phyloP scores from a whole-genome alignment of 2,113 vertebrate species.

The Hydrolagus affinis region DNA sequence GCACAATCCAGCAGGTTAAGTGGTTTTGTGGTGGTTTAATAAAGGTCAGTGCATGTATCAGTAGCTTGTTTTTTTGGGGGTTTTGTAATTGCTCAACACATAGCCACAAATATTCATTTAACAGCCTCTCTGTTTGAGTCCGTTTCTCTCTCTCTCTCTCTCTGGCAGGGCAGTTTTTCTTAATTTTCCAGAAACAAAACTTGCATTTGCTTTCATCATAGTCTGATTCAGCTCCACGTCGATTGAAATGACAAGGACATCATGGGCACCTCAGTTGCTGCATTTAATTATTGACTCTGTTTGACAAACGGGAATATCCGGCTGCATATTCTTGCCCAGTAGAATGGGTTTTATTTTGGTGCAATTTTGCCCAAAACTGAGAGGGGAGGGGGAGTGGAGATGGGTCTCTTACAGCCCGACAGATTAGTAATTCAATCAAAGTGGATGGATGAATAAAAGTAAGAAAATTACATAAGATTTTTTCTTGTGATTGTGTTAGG shows the following conservation, averaged over 20 bases:
- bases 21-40: conserved; percentile 45
- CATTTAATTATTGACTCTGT: not conserved
- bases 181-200: not conserved
- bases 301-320: not conserved
- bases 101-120: conserved; percentile 19
- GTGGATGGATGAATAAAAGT: too few species aligned
- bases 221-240: not conserved
- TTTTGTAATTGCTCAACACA: conserved; percentile 30
- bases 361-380: too few species aligned
- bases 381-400: too few species aligned
- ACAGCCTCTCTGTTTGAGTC: not conserved
- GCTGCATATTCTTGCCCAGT: not conserved
- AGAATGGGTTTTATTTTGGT: too few species aligned
- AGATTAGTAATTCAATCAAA: too few species aligned
- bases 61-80: conserved; percentile 41
- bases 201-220: not conserved
- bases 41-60: conserved; percentile 38
- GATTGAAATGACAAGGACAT: not conserved
- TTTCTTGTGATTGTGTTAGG: too few species aligned
- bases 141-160: not conserved
- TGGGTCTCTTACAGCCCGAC: too few species aligned
- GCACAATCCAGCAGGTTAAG: conserved; percentile 56
- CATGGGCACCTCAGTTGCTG: not conserved
- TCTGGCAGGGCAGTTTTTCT: not conserved
- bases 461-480: too few species aligned